Base-by-base conservation (phyloP, 2,113 vertebrate species). In the Psittacus erithacus region DNA sequence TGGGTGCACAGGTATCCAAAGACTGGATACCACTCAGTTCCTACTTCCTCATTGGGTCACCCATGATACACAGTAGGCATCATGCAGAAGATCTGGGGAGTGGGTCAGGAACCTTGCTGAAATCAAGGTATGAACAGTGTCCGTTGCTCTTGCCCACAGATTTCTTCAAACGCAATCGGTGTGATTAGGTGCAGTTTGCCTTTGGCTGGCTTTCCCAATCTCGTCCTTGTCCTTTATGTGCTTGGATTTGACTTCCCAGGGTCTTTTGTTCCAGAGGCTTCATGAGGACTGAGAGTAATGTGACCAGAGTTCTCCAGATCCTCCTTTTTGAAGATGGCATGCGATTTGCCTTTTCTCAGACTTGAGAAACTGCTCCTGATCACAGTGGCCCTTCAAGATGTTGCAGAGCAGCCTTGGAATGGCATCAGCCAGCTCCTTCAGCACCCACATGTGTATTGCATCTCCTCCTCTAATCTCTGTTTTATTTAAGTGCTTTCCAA, bases 91-190 rank as follows among this genome's bases (percentile, higher is more conserved):
- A 12, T 64, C 6, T 68, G n/a, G 8, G 25, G 44, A 22, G 11
- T 20, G 39, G 11, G 20, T 81, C 44, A 49, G 5, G 59, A 67
- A 22, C 28, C 35, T 55, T n/a, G 38, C 41, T 79, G 7, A 69
- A 65, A 46, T 82, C 11, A n/a, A 29, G 10, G 22, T 41, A 4
- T 35, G 65, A 50, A 25, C 11, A 12, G 16, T 33, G 19, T 52
- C 38, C 27, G 8, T 59, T 47, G 44, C 14, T 83, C 9, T 82
- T 63, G 65, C 18, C 25, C 47, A 38, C 29, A 59, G 29, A 13
- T 15, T 50, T 43, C 13, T 49, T 57, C 67, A 31, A 74, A 24
- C 7, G 18, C 35, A 41, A 5, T 50, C 0, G 0, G 4, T 55
- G 13, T 64, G 47, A 33, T 64, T n/a, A 47, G 17, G 17, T 82